phyloP scores from a whole-genome alignment of 2,113 vertebrate species.

The Paradoxurus hermaphroditus region DNA sequence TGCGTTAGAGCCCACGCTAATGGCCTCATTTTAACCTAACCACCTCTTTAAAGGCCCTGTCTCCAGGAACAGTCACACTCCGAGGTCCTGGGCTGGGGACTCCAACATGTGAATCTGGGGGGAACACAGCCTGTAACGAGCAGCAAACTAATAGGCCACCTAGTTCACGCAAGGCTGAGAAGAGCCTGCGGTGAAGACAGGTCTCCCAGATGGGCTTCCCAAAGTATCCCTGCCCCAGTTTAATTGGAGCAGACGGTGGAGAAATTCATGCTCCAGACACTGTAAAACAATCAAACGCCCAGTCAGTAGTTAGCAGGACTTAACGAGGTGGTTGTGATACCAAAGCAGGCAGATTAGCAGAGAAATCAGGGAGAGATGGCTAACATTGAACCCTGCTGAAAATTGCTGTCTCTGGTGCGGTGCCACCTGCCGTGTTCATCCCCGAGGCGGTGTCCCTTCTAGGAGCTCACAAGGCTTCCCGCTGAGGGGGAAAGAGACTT shows the following conservation, averaged over 20 bases:
- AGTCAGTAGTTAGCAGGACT: not conserved
- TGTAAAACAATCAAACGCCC: not conserved
- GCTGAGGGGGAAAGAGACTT: not conserved
- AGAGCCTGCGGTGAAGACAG: not conserved
- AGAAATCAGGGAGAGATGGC: not conserved
- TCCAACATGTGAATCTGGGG: not conserved
- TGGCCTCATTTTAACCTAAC: not conserved
- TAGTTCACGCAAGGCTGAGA: not conserved
- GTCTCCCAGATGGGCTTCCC: not conserved
- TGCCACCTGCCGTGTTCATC: fast-evolving
- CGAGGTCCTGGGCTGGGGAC: not conserved
- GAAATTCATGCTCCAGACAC: not conserved
- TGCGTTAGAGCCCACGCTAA: not conserved
- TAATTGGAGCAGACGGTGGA: not conserved
- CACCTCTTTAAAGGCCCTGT: not conserved
- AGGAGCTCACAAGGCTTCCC: not conserved
- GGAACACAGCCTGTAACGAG: not conserved
- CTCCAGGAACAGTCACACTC: not conserved
- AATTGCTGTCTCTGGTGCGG: not conserved
- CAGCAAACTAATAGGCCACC: not conserved
- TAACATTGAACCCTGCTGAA: not conserved
- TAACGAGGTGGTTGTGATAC: not conserved
- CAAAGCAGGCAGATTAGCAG: not conserved
- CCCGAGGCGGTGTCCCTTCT: not conserved
- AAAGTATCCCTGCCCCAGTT: not conserved